Percentiles rank a stretch among this genome's conserved stretches.
Evolutionary conservation across 2,888 invertebrate species (phyloP).

Genomic region (Encarsia formosa): DNA sequence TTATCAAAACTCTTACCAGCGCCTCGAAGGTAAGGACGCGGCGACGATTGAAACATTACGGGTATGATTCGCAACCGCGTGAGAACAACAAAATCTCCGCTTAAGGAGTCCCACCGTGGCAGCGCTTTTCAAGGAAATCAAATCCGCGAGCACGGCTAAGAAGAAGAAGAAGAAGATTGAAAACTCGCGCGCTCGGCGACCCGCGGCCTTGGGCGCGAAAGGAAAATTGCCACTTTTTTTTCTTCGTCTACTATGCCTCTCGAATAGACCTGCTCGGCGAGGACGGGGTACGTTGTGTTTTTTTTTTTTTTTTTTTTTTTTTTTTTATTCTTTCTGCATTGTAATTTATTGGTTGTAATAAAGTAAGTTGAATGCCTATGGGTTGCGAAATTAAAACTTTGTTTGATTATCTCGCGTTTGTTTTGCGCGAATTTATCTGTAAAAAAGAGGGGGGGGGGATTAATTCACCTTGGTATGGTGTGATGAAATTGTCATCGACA

Average conservation of each 20-base stretch:
- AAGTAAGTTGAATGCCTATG: constrained; percentile 8
- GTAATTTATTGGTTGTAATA: constrained; percentile 18
- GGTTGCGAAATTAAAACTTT: constrained; percentile 12
- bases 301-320: background rate
- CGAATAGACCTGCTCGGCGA: background rate
- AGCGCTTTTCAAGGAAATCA: constrained; percentile 25
- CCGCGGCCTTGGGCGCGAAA: constrained; percentile 10
- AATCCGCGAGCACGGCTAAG: too few species aligned
- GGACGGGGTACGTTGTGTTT: background rate
- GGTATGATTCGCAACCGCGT: too few species aligned
- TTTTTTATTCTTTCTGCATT: background rate
- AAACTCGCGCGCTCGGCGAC: constrained; percentile 4
- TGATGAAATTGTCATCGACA: too few species aligned
- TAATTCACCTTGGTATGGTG: too few species aligned
- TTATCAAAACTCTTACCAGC: too few species aligned
- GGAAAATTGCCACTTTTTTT: constrained; percentile 17
- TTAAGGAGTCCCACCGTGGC: too few species aligned
- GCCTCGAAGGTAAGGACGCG: too few species aligned
- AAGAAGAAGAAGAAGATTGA: constrained; percentile 28
- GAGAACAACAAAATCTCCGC: too few species aligned
- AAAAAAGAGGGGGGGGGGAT: too few species aligned
- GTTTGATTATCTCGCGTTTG: too few species aligned
- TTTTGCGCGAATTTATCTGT: too few species aligned
- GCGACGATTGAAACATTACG: too few species aligned
- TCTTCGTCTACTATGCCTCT: background rate